phyloP scores from a whole-genome alignment of 2,797 vertebrate genomes.

The Adelosebastes latens region DNA sequence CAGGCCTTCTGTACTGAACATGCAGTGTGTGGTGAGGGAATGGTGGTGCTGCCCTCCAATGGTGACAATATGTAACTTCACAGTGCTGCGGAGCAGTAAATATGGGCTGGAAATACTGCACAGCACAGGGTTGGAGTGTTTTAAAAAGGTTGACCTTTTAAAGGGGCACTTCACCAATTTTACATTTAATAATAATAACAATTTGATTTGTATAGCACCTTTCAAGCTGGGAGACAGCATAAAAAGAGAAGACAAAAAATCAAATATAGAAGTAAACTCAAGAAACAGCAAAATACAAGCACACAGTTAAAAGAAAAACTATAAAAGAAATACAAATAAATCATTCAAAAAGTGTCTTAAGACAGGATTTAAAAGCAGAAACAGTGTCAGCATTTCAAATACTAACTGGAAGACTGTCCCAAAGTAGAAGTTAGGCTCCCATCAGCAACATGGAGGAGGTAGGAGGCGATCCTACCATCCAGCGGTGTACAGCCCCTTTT shows the following conservation, averaged over 20 bases:
- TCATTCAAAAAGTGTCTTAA: neutral
- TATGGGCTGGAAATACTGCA: neutral
- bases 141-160: neutral
- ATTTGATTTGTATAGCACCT: neutral
- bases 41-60: constrained; percentile 56
- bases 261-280: neutral
- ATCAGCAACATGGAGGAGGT: too few relatives aligned
- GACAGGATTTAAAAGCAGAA: too few relatives aligned
- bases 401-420: too few relatives aligned
- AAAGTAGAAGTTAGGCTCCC: too few relatives aligned
- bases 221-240: neutral
- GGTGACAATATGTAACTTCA: neutral
- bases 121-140: neutral
- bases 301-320: neutral
- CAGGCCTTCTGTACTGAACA: neutral
- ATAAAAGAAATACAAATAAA: neutral
- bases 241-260: neutral
- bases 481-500: too few relatives aligned
- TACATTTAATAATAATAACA: neutral
- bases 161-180: neutral
- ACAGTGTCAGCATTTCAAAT: too few relatives aligned
- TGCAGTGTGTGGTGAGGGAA: neutral
- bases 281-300: neutral
- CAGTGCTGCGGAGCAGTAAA: neutral
- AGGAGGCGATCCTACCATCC: too few relatives aligned